phyloP scores from a whole-genome alignment of 2,888 invertebrate species.

The Heliconius ismenius region DNA sequence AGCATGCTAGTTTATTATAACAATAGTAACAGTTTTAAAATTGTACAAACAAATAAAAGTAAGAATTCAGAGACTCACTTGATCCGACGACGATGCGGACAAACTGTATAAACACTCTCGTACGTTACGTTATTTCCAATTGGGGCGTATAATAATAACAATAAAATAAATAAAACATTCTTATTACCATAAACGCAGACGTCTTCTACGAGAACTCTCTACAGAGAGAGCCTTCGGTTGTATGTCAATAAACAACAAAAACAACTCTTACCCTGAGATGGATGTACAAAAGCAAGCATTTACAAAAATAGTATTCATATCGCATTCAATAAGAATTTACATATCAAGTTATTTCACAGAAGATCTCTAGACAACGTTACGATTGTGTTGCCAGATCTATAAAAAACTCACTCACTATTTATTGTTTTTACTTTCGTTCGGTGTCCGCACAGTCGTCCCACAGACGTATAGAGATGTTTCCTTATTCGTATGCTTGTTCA shows the following conservation, averaged over 20 bases:
- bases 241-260: background rate
- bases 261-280: background rate
- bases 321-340: slow-evolving; percentile 21
- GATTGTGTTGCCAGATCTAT: slow-evolving; percentile 31
- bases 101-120: background rate
- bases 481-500: background rate
- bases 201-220: background rate
- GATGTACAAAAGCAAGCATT: slow-evolving; percentile 7
- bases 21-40: background rate
- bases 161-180: background rate
- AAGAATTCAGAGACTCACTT: background rate
- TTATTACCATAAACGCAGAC: background rate
- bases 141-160: background rate
- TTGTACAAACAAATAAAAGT: background rate
- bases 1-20: background rate
- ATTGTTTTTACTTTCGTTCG: slow-evolving; percentile 2
- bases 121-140: background rate
- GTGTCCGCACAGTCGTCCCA: background rate
- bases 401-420: slow-evolving; percentile 23
- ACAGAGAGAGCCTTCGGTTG: background rate
- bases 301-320: slow-evolving; percentile 18
- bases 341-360: slow-evolving; percentile 7
- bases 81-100: background rate
- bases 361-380: background rate
- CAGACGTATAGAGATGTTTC: background rate